These are phyloP conservation scores for Nomada hirtipes DNA, from an alignment of 2,888 invertebrate genomes.

Conservation along the genomic window DNA sequence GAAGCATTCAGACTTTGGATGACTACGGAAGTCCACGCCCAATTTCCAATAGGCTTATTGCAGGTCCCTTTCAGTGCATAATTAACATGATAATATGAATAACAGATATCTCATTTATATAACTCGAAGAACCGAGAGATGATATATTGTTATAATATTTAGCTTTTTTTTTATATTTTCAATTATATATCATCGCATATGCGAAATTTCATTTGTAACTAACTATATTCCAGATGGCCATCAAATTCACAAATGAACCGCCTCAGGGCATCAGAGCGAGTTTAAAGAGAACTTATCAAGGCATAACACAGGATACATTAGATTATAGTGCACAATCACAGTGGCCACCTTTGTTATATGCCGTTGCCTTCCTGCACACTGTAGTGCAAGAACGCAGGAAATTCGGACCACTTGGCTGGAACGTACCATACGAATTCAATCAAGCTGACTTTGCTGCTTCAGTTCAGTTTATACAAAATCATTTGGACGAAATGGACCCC, in stretches of 20 bases:
- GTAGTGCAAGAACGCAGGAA: conserved; percentile 97
- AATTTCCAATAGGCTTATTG: conserved; percentile 94
- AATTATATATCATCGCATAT: too few species aligned
- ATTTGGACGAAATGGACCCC: conserved; percentile 98
- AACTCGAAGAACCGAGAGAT: background rate
- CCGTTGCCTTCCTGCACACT: conserved; percentile 97
- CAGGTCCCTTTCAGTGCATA: conserved; percentile 78
- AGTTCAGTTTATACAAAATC: conserved; percentile 98
- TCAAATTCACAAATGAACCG: conserved; percentile 99
- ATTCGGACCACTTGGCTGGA: conserved; percentile 98
- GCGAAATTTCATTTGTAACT: background rate
- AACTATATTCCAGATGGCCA: conserved; percentile 91
- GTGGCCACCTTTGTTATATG: conserved; percentile 97
- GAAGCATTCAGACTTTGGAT: conserved; percentile 96
- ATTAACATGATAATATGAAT: background rate
- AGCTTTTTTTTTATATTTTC: background rate
- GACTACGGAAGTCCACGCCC: conserved; percentile 96
- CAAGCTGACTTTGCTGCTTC: conserved; percentile 98
- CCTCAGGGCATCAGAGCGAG: conserved; percentile 98
- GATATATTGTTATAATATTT: background rate
- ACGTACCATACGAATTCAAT: conserved; percentile 98
- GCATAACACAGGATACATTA: conserved; percentile 94
- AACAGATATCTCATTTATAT: background rate
- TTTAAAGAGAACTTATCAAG: conserved; percentile 96
- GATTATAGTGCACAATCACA: conserved; percentile 96